phyloP scores from a whole-genome alignment of 2,888 invertebrate species.

The Dasysyrphus albostriatus region DNA sequence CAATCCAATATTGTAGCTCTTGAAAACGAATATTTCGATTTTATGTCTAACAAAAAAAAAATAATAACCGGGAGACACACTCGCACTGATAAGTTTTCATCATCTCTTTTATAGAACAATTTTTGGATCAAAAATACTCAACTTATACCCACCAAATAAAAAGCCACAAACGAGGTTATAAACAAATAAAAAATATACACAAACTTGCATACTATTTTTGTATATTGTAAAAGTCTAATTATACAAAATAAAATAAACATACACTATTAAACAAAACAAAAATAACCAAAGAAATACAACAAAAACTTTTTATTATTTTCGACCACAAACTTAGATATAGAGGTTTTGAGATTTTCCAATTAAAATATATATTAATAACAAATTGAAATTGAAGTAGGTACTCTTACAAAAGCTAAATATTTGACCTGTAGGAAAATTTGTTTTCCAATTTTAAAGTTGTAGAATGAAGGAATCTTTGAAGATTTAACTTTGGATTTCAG shows the following conservation, averaged over 20 bases:
- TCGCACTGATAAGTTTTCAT: constrained; percentile 54
- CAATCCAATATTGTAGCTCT: constrained; percentile 23
- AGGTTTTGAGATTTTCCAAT: constrained; percentile 50
- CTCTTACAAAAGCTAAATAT: constrained; percentile 18
- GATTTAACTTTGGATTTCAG: not conserved
- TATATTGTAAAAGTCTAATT: constrained; percentile 69
- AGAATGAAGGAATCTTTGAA: constrained; percentile 8
- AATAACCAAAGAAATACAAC: constrained; percentile 44
- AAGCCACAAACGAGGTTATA: constrained; percentile 57
- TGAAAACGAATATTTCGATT: constrained; percentile 21
- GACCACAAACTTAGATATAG: constrained; percentile 52
- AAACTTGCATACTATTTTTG: constrained; percentile 73
- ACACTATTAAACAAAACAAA: constrained; percentile 26
- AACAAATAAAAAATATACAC: constrained; percentile 56
- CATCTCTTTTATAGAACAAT: constrained; percentile 32
- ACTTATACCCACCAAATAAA: constrained; percentile 71
- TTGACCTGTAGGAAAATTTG: constrained; percentile 12
- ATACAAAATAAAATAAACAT: constrained; percentile 47
- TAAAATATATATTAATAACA: constrained; percentile 1
- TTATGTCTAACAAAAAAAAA: not conserved
- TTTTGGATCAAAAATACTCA: constrained; percentile 72
- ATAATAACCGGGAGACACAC: not conserved
- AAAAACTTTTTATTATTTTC: constrained; percentile 5
- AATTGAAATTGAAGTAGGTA: constrained; percentile 9
- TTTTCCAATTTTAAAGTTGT: not conserved